Conservation (phyloP, 2,888 invertebrate species). For the Ectobius pallidus region DNA sequence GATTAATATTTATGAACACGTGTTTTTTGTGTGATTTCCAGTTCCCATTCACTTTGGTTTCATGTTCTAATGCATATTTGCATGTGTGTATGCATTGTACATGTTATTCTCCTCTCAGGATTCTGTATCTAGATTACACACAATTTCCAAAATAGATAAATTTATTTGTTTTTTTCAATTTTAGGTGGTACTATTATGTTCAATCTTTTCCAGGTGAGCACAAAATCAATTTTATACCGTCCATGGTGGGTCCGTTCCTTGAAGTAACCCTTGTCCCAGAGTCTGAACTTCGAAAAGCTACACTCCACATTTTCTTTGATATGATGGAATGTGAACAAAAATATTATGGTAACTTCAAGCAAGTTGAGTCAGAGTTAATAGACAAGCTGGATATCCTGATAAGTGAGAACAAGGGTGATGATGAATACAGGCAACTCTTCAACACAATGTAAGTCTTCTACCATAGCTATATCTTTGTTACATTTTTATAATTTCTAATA, state of each 20-base stretch:
- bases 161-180: too few relatives aligned
- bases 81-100: too few relatives aligned
- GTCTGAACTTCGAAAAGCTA: slow-evolving; percentile 82
- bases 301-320: slow-evolving; percentile 90
- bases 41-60: too few relatives aligned
- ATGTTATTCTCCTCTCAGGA: too few relatives aligned
- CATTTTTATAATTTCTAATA: not conserved
- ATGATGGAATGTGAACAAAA: slow-evolving; percentile 93
- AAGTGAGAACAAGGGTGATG: slow-evolving; percentile 92
- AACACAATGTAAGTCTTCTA: slow-evolving; percentile 86
- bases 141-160: too few relatives aligned
- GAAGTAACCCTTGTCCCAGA: slow-evolving; percentile 93
- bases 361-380: slow-evolving; percentile 92
- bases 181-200: too few relatives aligned
- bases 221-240: slow-evolving; percentile 87
- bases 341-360: slow-evolving; percentile 83
- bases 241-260: slow-evolving; percentile 91
- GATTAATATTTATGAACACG: too few relatives aligned
- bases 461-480: not conserved
- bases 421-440: slow-evolving; percentile 90
- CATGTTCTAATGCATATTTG: too few relatives aligned
- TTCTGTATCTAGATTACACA: too few relatives aligned
- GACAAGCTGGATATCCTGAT: slow-evolving; percentile 92
- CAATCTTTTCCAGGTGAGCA: slow-evolving; percentile 75
- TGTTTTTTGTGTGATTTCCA: too few relatives aligned